These are phyloP conservation scores for Ovibos moschatus DNA, from an alignment of 2,113 vertebrate genomes.

Conservation along the genomic window DNA sequence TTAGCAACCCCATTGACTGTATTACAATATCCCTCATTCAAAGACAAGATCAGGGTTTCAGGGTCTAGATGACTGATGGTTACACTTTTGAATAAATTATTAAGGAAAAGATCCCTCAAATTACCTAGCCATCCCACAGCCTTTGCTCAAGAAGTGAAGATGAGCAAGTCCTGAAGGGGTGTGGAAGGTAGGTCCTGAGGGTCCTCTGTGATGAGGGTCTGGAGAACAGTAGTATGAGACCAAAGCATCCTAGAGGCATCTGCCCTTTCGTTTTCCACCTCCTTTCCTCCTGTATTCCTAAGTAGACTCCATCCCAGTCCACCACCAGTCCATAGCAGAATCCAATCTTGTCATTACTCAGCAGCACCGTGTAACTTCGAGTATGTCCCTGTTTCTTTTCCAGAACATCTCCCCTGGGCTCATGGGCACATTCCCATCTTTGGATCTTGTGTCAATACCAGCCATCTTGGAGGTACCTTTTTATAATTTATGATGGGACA, in stretches of 20 bases:
- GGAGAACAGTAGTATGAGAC: not conserved
- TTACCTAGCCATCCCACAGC: not conserved
- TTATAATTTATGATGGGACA: not conserved
- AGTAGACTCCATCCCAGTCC: not conserved
- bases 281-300: not conserved
- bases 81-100: not conserved
- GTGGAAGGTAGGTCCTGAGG: fast-evolving
- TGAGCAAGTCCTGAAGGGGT: not conserved
- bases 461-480: not conserved
- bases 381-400: not conserved
- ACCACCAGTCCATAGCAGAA: not conserved
- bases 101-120: not conserved
- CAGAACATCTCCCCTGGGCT: not conserved
- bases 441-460: not conserved
- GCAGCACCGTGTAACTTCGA: no score
- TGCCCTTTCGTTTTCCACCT: not conserved
- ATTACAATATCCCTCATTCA: not conserved
- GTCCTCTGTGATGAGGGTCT: not conserved
- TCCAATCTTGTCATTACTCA: not conserved
- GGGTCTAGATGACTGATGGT: not conserved
- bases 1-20: not conserved
- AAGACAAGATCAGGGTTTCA: not conserved
- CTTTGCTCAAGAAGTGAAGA: not conserved
- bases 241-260: not conserved
- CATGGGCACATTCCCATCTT: not conserved